Evolutionary conservation across 1,140 invertebrate species (phyloP).

Genomic region (Aphelenchoides fujianensis): DNA sequence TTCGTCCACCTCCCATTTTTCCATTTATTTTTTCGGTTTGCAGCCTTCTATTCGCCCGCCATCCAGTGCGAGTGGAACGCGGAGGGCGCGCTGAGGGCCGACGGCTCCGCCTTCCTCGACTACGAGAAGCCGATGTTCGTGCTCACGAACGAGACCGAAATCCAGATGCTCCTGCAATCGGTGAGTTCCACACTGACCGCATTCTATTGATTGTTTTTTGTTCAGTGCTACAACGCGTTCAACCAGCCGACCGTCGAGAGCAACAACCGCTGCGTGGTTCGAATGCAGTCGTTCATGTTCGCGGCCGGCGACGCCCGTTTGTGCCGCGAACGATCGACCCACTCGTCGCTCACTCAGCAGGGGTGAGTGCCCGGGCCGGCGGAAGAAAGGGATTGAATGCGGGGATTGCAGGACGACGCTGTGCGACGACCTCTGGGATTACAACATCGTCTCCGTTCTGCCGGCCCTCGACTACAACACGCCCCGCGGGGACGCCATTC

Average conservation of each 20-base stretch:
- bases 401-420: neutral
- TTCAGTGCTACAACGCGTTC: conserved; percentile 19
- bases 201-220: neutral
- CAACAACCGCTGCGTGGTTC: conserved; percentile 2
- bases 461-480: neutral
- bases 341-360: neutral
- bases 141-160: conserved; percentile 7
- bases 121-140: conserved; percentile 1
- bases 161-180: neutral
- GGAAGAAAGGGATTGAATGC: too few species aligned
- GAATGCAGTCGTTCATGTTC: conserved; percentile 9
- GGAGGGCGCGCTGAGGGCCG: neutral
- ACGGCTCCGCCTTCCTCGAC: neutral
- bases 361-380: too few species aligned
- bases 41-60: neutral
- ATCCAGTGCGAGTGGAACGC: neutral
- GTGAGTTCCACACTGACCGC: neutral
- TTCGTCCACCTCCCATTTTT: too few species aligned
- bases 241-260: neutral
- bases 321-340: neutral
- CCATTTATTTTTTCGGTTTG: too few species aligned
- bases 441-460: conserved; percentile 10
- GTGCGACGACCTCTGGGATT: conserved; percentile 6
- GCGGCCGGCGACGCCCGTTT: conserved; percentile 21
- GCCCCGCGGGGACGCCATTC: neutral